Conservation (phyloP, 1,140 invertebrate species). For the Sycophaga agraensis region DNA sequence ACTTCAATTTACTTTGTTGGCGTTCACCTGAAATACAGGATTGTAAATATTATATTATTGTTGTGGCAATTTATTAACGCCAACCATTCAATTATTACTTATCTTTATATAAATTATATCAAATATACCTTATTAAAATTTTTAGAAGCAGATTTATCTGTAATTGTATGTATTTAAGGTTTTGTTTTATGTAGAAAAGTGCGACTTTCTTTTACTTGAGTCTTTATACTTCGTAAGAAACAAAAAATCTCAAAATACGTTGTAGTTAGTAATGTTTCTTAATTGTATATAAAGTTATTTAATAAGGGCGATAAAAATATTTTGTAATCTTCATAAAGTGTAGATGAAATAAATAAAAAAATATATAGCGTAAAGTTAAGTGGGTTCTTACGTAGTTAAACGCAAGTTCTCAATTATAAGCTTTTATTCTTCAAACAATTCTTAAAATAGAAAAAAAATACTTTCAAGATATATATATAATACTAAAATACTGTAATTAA, state of each 20-base stretch:
- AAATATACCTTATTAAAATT: constrained; percentile 16
- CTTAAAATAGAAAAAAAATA: not conserved
- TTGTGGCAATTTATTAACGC: constrained; percentile 21
- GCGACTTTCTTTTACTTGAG: constrained; percentile 3
- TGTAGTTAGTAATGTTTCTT: constrained; percentile 10
- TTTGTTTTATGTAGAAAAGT: constrained; percentile 8
- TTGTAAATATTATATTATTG: constrained; percentile 40
- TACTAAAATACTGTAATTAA: too few relatives aligned
- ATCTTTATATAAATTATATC: constrained; percentile 28
- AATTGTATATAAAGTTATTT: constrained; percentile 26
- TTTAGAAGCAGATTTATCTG: constrained; percentile 17
- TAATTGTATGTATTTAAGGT: not conserved
- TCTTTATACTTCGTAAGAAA: constrained; percentile 2
- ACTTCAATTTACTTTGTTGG: constrained; percentile 26
- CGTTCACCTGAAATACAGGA: constrained; percentile 24
- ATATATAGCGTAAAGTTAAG: too few relatives aligned
- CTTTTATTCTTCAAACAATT: constrained; percentile 23
- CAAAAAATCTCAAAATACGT: constrained; percentile 16
- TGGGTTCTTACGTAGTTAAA: not conserved
- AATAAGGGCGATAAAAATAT: constrained; percentile 14
- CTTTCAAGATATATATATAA: too few relatives aligned
- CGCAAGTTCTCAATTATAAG: not conserved
- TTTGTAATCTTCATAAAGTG: constrained; percentile 21
- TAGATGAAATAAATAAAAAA: not conserved
- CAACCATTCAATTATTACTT: constrained; percentile 22